These are phyloP conservation scores for Anabacerthia variegaticeps DNA, from an alignment of 2,797 vertebrate species.

Conservation along the genomic window DNA sequence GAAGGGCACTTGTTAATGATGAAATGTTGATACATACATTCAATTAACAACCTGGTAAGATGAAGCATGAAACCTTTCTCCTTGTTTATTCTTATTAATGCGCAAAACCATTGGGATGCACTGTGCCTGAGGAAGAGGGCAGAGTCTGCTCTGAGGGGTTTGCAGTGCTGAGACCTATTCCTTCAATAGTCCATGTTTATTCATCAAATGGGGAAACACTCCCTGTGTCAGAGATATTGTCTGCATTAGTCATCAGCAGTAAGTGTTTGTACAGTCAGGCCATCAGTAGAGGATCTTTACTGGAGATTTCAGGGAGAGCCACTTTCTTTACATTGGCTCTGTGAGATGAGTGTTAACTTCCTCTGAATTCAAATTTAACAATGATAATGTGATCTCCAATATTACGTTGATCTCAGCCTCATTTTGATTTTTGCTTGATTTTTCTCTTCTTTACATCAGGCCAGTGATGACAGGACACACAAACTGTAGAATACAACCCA, in stretches of 20 bases:
- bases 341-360: neutral
- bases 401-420: neutral
- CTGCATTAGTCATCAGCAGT: neutral
- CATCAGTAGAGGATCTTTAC: neutral
- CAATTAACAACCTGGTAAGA: neutral
- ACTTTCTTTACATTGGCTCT: neutral
- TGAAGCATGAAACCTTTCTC: neutral
- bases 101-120: neutral
- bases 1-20: neutral
- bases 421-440: neutral
- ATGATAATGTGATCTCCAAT: neutral
- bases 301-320: neutral
- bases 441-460: neutral
- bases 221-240: neutral
- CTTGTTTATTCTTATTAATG: neutral
- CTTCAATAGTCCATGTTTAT: neutral
- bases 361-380: neutral
- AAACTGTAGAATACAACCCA: neutral
- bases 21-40: neutral
- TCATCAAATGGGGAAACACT: neutral
- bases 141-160: neutral
- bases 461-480: neutral
- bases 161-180: neutral
- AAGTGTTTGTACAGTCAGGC: neutral
- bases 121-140: neutral